These are phyloP conservation scores for Gymnosoma rotundatum DNA, from an alignment of 2,888 invertebrate species.

Conservation along the genomic window DNA sequence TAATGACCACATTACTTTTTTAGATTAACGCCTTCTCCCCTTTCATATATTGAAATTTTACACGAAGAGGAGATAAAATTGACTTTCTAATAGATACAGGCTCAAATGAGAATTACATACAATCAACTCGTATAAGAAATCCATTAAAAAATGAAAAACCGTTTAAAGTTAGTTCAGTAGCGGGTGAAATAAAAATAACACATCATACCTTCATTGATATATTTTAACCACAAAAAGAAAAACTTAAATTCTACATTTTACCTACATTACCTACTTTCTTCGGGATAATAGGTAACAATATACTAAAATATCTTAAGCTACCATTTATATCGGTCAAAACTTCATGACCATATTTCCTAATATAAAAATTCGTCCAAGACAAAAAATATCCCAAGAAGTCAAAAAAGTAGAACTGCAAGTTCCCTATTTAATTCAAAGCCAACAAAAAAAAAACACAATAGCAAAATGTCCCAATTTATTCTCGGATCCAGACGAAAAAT, in stretches of 20 bases:
- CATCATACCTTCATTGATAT: slow-evolving; percentile 36
- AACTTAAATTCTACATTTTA: slow-evolving; percentile 41
- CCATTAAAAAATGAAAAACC: slow-evolving; percentile 17
- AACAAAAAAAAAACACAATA: too few relatives aligned
- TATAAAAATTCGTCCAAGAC: slow-evolving; percentile 37
- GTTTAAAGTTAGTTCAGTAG: slow-evolving; percentile 39
- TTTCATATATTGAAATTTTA: slow-evolving; percentile 25
- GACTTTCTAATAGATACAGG: slow-evolving; percentile 45
- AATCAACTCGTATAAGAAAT: too few relatives aligned
- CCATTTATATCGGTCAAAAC: slow-evolving; percentile 37
- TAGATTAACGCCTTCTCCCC: slow-evolving; percentile 1
- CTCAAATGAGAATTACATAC: slow-evolving; percentile 22
- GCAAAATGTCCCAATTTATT: too few relatives aligned
- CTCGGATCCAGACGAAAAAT: too few relatives aligned
- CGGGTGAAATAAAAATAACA: background rate
- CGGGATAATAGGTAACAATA: slow-evolving; percentile 41
- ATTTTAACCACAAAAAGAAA: slow-evolving; percentile 14
- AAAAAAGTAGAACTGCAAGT: slow-evolving; percentile 32
- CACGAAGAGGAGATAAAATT: slow-evolving; percentile 25
- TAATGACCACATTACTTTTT: too few relatives aligned
- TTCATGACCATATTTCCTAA: slow-evolving; percentile 38
- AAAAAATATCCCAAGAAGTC: slow-evolving; percentile 25
- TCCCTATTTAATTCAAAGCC: slow-evolving; percentile 5
- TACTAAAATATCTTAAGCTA: slow-evolving; percentile 31
- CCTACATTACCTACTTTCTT: slow-evolving; percentile 42